Conservation (phyloP, 1,140 invertebrate genomes). For the Drosophila suzukii region DNA sequence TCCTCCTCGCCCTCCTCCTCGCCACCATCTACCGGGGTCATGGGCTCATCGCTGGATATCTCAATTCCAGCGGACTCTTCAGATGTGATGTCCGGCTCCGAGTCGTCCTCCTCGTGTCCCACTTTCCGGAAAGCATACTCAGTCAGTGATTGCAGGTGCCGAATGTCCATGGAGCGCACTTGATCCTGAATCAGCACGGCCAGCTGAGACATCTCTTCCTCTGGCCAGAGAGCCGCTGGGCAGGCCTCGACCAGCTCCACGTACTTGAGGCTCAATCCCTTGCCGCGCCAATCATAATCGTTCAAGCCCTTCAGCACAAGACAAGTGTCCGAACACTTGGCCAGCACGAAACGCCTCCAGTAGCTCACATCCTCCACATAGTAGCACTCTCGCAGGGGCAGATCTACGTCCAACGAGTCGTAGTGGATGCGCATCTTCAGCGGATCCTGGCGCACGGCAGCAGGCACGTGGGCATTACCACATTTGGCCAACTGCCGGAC, state of each 20-base stretch:
- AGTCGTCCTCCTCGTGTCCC: constrained; percentile 2
- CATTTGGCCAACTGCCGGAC: constrained; percentile 51
- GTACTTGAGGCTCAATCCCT: constrained; percentile 69
- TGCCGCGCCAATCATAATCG: constrained; percentile 64
- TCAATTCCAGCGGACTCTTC: constrained; percentile 19
- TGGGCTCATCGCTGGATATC: constrained; percentile 57
- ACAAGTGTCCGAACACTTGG: constrained; percentile 49
- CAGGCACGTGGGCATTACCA: constrained; percentile 20
- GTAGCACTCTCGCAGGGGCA: constrained; percentile 65
- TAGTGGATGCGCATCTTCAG: constrained; percentile 54
- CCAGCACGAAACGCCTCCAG: constrained; percentile 70
- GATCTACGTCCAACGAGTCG: constrained; percentile 61
- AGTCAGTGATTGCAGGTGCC: constrained; percentile 55
- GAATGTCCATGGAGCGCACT: constrained; percentile 53
- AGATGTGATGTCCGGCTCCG: constrained; percentile 39
- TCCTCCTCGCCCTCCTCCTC: constrained; percentile 22
- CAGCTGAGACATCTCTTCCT: constrained; percentile 52
- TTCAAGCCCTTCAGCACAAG: constrained; percentile 38
- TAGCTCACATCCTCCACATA: constrained; percentile 49
- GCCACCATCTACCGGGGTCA: constrained; percentile 6
- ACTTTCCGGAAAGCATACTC: constrained; percentile 34
- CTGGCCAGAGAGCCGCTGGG: constrained; percentile 61
- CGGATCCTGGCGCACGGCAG: constrained; percentile 36
- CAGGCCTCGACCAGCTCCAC: constrained; percentile 71
- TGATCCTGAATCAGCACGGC: constrained; percentile 35